Percentiles rank a stretch among this genome's conserved stretches.
These are phyloP conservation scores for Atractosteus spatula DNA, from an alignment of 2,113 vertebrate species.

Conservation along the genomic window DNA sequence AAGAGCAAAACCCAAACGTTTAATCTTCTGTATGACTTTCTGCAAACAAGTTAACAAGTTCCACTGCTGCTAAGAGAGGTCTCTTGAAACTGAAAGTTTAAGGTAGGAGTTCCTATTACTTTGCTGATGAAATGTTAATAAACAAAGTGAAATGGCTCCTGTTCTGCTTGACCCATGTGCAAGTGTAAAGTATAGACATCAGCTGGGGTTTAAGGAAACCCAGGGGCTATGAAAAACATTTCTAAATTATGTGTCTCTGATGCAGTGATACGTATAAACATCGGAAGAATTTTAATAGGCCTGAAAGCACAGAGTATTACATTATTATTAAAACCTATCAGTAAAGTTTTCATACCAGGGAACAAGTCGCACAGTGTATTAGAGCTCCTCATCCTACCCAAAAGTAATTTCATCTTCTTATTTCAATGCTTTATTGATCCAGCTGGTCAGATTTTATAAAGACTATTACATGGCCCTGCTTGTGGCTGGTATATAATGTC, in stretches of 20 bases:
- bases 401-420: conserved; percentile 62
- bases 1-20: no score
- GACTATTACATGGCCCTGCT: conserved; percentile 53
- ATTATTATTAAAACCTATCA: conserved; percentile 46
- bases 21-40: no score
- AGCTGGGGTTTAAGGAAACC: conserved; percentile 70
- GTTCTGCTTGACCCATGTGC: conserved; percentile 62
- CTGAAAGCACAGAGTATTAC: conserved; percentile 52
- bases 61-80: conserved; percentile 35
- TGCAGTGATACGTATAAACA: conserved; percentile 75
- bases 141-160: conserved; percentile 65
- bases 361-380: conserved; percentile 38
- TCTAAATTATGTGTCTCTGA: conserved; percentile 78
- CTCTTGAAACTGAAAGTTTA: conserved; percentile 50
- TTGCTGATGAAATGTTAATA: conserved; percentile 58
- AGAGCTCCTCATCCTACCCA: conserved; percentile 45
- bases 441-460: conserved; percentile 50
- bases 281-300: conserved; percentile 76
- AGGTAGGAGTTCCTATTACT: conserved; percentile 61
- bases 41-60: no score
- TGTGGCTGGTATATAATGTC: conserved; percentile 52
- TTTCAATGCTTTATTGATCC: conserved; percentile 67
- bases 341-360: conserved; percentile 44
- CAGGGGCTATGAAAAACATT: conserved; percentile 71
- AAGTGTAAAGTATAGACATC: conserved; percentile 72